Evolutionary conservation across 2,113 vertebrate genomes (phyloP).

Genomic region (Shinisaurus crocodilurus): DNA sequence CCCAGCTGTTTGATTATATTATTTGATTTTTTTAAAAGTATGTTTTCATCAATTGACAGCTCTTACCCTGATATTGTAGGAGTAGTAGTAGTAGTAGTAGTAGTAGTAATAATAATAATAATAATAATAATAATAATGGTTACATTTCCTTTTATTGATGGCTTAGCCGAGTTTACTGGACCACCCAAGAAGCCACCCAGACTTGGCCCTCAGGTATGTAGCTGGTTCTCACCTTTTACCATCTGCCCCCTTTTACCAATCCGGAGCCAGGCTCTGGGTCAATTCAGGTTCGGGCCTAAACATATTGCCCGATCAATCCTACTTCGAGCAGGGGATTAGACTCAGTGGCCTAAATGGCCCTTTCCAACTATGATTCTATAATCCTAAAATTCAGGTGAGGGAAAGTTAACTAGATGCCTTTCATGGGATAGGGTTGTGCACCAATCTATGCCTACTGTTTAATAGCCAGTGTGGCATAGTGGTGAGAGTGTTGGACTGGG

Average conservation of each 20-base stretch:
- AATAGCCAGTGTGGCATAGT: too few relatives aligned
- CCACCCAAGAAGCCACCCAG: conserved; percentile 89
- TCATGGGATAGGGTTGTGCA: too few relatives aligned
- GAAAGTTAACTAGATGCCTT: too few relatives aligned
- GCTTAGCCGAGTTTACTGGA: conserved; percentile 79
- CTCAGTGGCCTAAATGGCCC: too few relatives aligned
- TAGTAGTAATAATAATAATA: too few relatives aligned
- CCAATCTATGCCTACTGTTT: too few relatives aligned
- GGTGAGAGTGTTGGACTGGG: too few relatives aligned
- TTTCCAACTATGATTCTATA: too few relatives aligned
- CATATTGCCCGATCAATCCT: neutral
- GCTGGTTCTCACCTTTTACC: accelerated
- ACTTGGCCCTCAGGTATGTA: conserved; percentile 70
- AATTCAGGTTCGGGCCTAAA: neutral
- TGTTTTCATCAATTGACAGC: neutral
- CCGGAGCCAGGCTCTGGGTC: neutral
- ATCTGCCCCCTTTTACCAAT: neutral
- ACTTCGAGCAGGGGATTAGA: too few relatives aligned
- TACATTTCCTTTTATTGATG: conserved; percentile 53
- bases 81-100: too few relatives aligned
- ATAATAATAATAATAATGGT: neutral
- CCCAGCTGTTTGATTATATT: neutral
- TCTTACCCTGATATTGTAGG: neutral
- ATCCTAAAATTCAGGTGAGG: too few relatives aligned
- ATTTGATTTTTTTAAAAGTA: neutral